Evolutionary conservation across 2,888 invertebrate genomes (phyloP).

Genomic region (Lithophane leautieri): DNA sequence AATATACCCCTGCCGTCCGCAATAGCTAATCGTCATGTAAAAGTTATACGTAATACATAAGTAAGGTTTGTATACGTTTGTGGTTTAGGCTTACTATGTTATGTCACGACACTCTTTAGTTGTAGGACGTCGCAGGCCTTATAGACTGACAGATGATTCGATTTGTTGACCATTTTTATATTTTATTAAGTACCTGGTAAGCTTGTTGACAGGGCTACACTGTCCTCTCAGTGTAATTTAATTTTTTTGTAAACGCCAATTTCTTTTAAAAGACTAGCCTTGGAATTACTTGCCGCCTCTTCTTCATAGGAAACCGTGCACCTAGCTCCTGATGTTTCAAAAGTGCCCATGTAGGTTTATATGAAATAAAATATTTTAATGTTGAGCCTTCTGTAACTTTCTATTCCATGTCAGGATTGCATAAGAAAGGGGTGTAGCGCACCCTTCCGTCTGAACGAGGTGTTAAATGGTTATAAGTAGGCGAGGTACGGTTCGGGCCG

Average conservation of each 20-base stretch:
- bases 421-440: constrained; percentile 59
- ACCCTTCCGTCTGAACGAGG: constrained; percentile 51
- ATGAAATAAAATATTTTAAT: background rate
- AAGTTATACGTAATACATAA: too few relatives aligned
- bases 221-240: background rate
- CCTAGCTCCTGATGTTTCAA: too few relatives aligned
- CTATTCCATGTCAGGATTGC: background rate
- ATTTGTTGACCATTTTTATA: background rate
- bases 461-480: constrained; percentile 64
- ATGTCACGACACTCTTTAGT: background rate
- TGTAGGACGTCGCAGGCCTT: background rate
- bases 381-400: constrained; percentile 31
- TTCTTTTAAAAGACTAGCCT: background rate
- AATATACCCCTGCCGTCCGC: too few relatives aligned
- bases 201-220: background rate
- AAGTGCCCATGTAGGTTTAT: background rate
- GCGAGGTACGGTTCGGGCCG: constrained; percentile 33
- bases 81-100: background rate
- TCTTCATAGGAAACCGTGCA: background rate
- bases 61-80: background rate
- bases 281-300: background rate
- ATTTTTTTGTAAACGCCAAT: too few relatives aligned
- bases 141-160: background rate
- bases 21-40: too few relatives aligned
- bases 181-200: background rate